phyloP scores from a whole-genome alignment of 2,113 vertebrate species.

The Phalacrocorax brasilianus region DNA sequence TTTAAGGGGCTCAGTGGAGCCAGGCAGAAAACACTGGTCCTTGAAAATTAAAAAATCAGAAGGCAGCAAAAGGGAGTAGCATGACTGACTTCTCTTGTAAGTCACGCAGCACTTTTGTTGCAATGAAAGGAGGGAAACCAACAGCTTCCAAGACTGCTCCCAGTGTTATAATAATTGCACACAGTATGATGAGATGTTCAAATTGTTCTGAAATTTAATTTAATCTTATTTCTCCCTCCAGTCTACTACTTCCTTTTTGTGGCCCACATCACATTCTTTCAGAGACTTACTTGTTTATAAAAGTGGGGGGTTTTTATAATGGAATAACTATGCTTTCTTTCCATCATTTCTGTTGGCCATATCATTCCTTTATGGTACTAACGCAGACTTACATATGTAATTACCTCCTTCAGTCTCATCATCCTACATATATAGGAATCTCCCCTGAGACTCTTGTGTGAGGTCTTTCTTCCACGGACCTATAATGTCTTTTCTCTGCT shows the following conservation, averaged over 20 bases:
- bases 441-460: not conserved
- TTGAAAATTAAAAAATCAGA: not conserved
- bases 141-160: not conserved
- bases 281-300: not conserved
- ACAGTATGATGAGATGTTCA: not conserved
- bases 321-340: not conserved
- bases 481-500: not conserved
- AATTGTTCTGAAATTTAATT: not conserved
- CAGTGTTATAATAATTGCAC: not conserved
- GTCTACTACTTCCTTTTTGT: not conserved
- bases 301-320: not conserved
- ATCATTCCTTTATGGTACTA: not conserved
- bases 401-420: not conserved
- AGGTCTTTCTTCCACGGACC: not conserved
- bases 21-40: not conserved
- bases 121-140: not conserved
- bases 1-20: not conserved
- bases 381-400: not conserved
- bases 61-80: not conserved
- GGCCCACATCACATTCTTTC: not conserved
- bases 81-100: not conserved
- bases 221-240: not conserved
- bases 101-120: not conserved
- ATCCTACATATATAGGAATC: not conserved
- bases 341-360: not conserved